Base-by-base conservation (phyloP, 35 echinoderm and acorn worm genomes). In the Stichopus chloronotus region DNA sequence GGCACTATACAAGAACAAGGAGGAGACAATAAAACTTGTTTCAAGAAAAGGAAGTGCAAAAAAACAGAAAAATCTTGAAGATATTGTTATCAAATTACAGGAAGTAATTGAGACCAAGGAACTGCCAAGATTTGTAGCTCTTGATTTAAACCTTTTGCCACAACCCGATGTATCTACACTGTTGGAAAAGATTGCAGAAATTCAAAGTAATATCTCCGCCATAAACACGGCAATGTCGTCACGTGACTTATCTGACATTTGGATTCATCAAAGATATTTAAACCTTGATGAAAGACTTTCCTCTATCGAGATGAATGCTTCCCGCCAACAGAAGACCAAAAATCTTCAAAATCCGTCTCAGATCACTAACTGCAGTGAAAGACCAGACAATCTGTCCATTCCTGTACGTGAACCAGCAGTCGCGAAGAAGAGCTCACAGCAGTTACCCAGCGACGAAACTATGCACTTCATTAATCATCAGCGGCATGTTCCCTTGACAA, bases 31-130 rank as follows among this genome's bases (percentile, higher is more conserved):
- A 11, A 76, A 76, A 76, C 14, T 76, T 76, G 72, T 76, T 76
- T 76, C 8, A 76, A 76, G 72, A 76, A 76, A 76, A 76, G 72
- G 72, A 76, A 12, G 71, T 76, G 24, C 4, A 5, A 76, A 76
- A 4, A 76, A 76, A 76, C 71, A 76, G 71, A 76, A 76, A 76
- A 76, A 76, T 11, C 72, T 76, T 76, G 72, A 76, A 24, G 72
- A 76, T 76, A 76, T 76, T 76, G 14, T 76, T 17, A 76, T 21
- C 14, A 76, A 76, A 76, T 17, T 76, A 21, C 19, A 76, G 25
- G 72, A 76, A 24, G 72, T n/a, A n/a, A n/a, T 12, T 21, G 16
- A 76, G 16, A 17, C 25, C 19, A 4, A 71, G 65, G 65, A 71
- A 13, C n/a, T 71, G 65, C 65, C 65, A 71, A 71, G 65, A 13